Conservation (phyloP, 2,797 vertebrate species). For the Galago senegalensis region DNA sequence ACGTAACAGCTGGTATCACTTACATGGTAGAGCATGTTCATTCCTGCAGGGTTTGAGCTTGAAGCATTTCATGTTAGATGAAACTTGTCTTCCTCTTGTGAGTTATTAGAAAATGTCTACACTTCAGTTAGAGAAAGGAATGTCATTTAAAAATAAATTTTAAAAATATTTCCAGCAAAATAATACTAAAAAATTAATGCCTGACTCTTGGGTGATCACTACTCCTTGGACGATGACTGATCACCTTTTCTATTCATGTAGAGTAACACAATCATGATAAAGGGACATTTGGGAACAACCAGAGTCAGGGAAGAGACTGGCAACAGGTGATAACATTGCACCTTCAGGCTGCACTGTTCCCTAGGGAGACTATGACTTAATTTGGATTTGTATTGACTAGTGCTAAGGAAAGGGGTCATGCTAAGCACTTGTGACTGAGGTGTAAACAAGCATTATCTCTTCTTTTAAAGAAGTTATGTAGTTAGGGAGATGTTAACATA, state of each 20-base stretch:
- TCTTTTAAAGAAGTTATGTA: slow-evolving; percentile 43
- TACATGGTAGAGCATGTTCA: background rate
- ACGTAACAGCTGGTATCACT: background rate
- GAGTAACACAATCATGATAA: background rate
- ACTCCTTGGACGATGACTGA: background rate
- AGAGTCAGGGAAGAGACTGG: background rate
- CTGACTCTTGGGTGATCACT: background rate
- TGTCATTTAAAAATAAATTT: slow-evolving; percentile 30
- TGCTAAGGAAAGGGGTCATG: background rate
- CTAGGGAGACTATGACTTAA: slow-evolving; percentile 10
- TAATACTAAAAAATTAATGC: slow-evolving; percentile 33
- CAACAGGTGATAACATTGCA: background rate
- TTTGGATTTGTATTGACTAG: slow-evolving; percentile 3
- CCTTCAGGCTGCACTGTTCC: background rate
- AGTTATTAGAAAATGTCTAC: slow-evolving; percentile 36
- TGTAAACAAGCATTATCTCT: background rate
- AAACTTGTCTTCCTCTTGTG: background rate
- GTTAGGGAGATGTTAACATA: background rate
- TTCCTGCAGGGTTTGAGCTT: background rate
- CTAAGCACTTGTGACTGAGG: background rate
- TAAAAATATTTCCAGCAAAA: slow-evolving; percentile 10
- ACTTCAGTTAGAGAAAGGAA: slow-evolving; percentile 5
- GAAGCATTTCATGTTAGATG: slow-evolving; percentile 26
- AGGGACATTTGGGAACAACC: background rate
- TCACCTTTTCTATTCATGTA: slow-evolving; percentile 36